Evolutionary conservation across 2,113 vertebrate genomes (phyloP), one percentile per base, ranked within the genome.

Genomic region (Noturus placidus): DNA sequence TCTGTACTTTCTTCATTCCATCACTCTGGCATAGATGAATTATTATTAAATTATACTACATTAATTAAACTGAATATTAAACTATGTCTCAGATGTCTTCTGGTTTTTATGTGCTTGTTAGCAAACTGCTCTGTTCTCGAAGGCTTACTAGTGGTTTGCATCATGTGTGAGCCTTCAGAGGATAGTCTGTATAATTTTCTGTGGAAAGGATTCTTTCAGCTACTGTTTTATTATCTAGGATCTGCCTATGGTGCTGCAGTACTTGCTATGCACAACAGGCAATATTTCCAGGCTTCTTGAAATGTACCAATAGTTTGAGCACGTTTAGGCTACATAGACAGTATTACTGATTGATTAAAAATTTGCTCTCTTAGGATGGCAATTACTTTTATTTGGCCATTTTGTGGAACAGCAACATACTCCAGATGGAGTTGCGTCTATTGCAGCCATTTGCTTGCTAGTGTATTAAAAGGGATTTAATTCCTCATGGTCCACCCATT

Each of bases 41-140:
- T 46, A 46, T 46, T 46, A 7, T 20, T 20, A 1, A 57, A 57
- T 80, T 1, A 57, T 33, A 78, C 17, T 19, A 54, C 1, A 15
- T 50, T n/a, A 77, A 77, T 77, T 50, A 54, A 79, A 30, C 50
- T 20, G 50, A 79, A 79, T 30, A 52, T 77, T 50, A 54, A 54
- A 30, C 50, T 19, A n/a, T 15, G 27, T 65, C 5, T 3, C 42
- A 52, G 61, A 67, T 8, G 10, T 50, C 38, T 50, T 27, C 25
- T 27, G 81, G 35, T 30, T 83, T 83, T 67, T 52, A 65, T 67
- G 27, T 46, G 3, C 82, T 50, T 83, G 15, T 83, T 67, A 42
- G 22, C 11, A 15, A 65, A 46, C 61, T 33, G 27, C 30, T 83
- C 14, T 67, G 61, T 67, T 67, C 35, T 65, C 42, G 22, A 20